phyloP scores from a whole-genome alignment of 2,797 vertebrate genomes.

The Microchirus variegatus region DNA sequence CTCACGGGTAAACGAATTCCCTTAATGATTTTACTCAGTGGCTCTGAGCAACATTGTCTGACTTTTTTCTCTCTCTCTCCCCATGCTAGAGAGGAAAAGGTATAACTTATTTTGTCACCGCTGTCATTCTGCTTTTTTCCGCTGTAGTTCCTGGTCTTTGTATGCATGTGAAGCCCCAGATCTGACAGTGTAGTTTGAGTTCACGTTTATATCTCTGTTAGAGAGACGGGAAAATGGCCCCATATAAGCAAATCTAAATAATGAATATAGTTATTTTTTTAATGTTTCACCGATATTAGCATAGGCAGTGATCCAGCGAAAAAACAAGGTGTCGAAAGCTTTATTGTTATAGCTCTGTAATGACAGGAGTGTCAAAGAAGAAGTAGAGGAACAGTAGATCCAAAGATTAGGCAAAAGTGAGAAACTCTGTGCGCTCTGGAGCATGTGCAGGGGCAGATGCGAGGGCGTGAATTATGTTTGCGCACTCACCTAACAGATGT shows the following conservation, averaged over 20 bases:
- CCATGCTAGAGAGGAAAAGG: conserved; percentile 15
- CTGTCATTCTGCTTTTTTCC: conserved; percentile 24
- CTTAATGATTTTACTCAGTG: conserved; percentile 63
- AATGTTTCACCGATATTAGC: neutral
- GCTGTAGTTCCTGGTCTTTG: conserved; percentile 27
- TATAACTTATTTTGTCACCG: conserved; percentile 48
- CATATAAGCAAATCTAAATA: conserved; percentile 14
- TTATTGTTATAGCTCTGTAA: neutral
- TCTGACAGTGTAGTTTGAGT: conserved; percentile 29
- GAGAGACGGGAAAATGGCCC: neutral
- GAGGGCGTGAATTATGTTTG: conserved; percentile 29
- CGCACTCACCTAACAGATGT: conserved; percentile 43
- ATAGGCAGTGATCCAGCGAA: neutral
- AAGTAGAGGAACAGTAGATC: neutral
- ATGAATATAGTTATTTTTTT: neutral
- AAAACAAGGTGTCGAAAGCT: neutral
- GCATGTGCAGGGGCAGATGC: conserved; percentile 38
- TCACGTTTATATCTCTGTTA: conserved; percentile 11
- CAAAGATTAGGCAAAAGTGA: conserved; percentile 21
- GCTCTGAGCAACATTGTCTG: conserved; percentile 51
- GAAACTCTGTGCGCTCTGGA: neutral
- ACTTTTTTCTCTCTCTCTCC: conserved; percentile 5
- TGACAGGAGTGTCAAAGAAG: neutral
- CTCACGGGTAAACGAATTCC: conserved; percentile 58
- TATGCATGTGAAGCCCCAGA: conserved; percentile 25